phyloP scores from a whole-genome alignment of 2,888 invertebrate genomes.

The Scaeva pyrastri region DNA sequence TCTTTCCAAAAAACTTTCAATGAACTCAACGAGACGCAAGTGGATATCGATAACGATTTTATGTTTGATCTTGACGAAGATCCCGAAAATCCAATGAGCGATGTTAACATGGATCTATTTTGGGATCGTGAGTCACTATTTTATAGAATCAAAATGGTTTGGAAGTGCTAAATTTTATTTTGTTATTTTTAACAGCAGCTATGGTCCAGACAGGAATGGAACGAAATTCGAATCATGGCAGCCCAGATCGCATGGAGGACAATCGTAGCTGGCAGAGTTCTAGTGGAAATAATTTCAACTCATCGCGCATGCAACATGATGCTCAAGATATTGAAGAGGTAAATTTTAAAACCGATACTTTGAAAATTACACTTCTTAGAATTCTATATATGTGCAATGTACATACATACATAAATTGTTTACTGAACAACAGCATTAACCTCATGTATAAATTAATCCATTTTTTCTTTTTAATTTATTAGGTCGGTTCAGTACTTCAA shows the following conservation, averaged over 20 bases:
- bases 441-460: not conserved
- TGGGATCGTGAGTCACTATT: conserved; percentile 85
- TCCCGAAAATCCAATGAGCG: conserved; percentile 83
- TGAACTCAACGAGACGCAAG: conserved; percentile 85
- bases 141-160: not conserved
- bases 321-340: conserved; percentile 83
- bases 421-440: too few relatives aligned
- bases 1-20: conserved; percentile 90
- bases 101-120: conserved; percentile 90
- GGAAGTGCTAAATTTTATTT: conserved; percentile 21
- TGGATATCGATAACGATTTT: conserved; percentile 88
- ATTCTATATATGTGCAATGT: too few relatives aligned
- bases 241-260: conserved; percentile 85
- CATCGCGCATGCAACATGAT: conserved; percentile 80
- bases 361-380: too few relatives aligned
- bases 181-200: conserved; percentile 66
- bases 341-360: not conserved
- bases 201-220: conserved; percentile 86
- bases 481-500: conserved; percentile 95
- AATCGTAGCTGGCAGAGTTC: conserved; percentile 84
- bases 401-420: too few relatives aligned
- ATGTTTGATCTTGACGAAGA: conserved; percentile 87
- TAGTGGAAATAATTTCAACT: conserved; percentile 84
- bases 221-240: conserved; percentile 85
- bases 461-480: conserved; percentile 77